These are phyloP conservation scores for Labeo calbasu DNA, from an alignment of 2,797 vertebrate genomes.

Conservation along the genomic window DNA sequence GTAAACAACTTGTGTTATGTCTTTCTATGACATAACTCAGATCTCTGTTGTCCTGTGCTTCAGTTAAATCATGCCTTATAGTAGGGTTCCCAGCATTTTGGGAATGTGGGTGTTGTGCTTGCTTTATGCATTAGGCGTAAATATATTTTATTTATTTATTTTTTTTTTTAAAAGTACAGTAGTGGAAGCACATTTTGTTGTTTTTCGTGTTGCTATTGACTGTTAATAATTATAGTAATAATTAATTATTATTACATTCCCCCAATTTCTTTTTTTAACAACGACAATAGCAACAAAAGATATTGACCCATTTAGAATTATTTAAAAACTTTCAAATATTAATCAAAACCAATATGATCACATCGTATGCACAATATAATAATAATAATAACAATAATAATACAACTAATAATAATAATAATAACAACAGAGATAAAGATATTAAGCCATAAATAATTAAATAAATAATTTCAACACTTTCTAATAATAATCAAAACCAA, in stretches of 20 bases:
- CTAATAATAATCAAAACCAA: too few relatives aligned
- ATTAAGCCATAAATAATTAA: not conserved
- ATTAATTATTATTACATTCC: too few relatives aligned
- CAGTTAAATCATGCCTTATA: not conserved
- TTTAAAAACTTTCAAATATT: not conserved
- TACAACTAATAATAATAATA: too few relatives aligned
- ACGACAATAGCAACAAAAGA: not conserved
- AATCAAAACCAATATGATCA: not conserved
- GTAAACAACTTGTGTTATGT: not conserved
- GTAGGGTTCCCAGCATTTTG: not conserved
- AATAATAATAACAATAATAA: too few relatives aligned
- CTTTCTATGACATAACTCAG: not conserved
- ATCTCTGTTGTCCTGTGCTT: not conserved
- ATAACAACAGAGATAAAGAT: too few relatives aligned
- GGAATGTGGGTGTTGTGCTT: not conserved
- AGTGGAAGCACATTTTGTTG: not conserved
- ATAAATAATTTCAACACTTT: too few relatives aligned
- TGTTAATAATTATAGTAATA: not conserved
- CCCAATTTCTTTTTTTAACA: not conserved
- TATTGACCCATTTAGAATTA: not conserved
- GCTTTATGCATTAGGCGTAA: not conserved
- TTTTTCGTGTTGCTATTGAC: not conserved
- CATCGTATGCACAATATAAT: not conserved
- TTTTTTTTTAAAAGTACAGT: not conserved
- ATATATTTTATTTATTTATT: too few relatives aligned